Base-by-base conservation (phyloP, 2,888 invertebrate genomes). In the Ethmia dodecea region DNA sequence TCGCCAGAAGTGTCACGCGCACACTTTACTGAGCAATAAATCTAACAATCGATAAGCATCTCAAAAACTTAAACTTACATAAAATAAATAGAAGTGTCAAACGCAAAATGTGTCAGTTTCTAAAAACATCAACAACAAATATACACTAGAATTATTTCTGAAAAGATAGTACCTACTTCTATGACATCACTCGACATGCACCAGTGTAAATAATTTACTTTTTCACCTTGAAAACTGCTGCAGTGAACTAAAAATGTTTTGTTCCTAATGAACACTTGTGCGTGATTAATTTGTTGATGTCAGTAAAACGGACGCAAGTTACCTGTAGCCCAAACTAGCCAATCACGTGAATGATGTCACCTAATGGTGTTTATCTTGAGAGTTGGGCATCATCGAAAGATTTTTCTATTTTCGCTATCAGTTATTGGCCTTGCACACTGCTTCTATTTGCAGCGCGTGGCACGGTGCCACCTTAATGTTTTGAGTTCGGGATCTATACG, bases 341-440 rank as follows among this genome's bases (percentile, higher is more conserved):
- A 12, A 26, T n/a, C 11, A 12, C 30, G 20, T 33, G 33, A 26
- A 33, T 25, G 26, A 8, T 28, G 20, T 8, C 16, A 10, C 20
- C 9, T 4, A 20, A 28, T 37, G 16, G 12, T 29, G n/a, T n/a
- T n/a, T n/a, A n/a, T n/a, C n/a, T n/a, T n/a, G n/a, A n/a, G n/a
- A n/a, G n/a, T n/a, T n/a, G n/a, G n/a, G 28, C 26, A 31, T 29
- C 16, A 25, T 31, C 25, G 25, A 12, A 10, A 5, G 25, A 22
- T 27, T 28, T 31, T 32, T 28, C 30, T 40, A 27, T 35, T 40
- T 40, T 40, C 20, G 22, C 22, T 33, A 64, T 67, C 61, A 63
- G 72, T 71, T 68, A 71, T 62, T 77, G 79, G 71, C 84, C 86
- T 83, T 84, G 84, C 53, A 55, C 47, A 54, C 73, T 76, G 76